phyloP scores from a whole-genome alignment of 2,113 vertebrate genomes.

The Megaceryle maxima region DNA sequence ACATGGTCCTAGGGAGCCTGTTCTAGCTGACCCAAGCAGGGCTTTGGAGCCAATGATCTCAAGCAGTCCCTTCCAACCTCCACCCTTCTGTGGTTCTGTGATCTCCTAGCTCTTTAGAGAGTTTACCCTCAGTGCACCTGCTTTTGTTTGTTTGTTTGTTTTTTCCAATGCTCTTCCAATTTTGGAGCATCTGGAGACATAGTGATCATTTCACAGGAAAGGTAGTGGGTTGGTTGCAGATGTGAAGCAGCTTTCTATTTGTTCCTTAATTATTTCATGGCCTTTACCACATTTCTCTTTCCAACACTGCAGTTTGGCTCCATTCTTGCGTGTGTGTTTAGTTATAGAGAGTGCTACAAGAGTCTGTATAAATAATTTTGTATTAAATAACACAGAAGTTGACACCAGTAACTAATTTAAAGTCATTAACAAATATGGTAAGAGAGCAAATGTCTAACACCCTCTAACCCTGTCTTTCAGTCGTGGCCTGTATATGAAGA shows the following conservation, averaged over 20 bases:
- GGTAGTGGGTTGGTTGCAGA: not conserved
- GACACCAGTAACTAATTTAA: not conserved
- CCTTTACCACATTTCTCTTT: not conserved
- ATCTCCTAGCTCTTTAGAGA: not conserved
- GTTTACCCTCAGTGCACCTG: not conserved
- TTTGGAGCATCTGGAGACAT: not conserved
- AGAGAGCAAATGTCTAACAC: not conserved
- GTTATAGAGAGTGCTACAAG: not conserved
- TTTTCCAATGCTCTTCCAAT: not conserved
- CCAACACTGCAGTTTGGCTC: not conserved
- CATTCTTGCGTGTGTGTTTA: not conserved
- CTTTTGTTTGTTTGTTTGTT: rapidly evolving
- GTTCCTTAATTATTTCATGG: not conserved
- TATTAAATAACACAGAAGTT: not conserved
- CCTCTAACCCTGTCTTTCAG: constrained; percentile 73
- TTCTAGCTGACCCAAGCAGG: not conserved
- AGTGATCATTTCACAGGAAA: not conserved
- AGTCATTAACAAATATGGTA: not conserved
- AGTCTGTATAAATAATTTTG: not conserved
- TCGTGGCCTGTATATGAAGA: constrained; percentile 77
- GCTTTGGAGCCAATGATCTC: not conserved
- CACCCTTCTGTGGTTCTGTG: not conserved
- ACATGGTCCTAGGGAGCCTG: not conserved
- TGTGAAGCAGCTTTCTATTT: not conserved
- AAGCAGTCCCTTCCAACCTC: not conserved